Evolutionary conservation across 2,888 invertebrate genomes (phyloP), one percentile per base, ranked within the genome.

Genomic region (Parnassius orleans): DNA sequence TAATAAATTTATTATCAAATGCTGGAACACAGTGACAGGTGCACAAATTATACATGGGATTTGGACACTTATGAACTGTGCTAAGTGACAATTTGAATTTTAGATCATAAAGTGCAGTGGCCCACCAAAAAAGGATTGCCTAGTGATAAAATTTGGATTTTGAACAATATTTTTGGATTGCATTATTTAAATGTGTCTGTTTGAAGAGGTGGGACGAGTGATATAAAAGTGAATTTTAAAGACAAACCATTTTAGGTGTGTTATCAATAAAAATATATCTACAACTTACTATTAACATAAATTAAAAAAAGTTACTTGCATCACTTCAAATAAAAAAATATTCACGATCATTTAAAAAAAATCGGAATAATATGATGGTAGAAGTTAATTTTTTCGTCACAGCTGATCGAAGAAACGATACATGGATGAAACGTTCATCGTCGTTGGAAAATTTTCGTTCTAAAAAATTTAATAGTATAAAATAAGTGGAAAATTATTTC

Each of bases 1-100:
- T 78, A 68, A 70, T 83, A 91, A 89, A 81, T 83, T 88, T 90
- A 87, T 92, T 90, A 89, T 92, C 93, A 92, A 93, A 93, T 93
- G 93, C 92, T 94, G 93, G 94, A 94, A 92, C 93, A 93, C 93
- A 94, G 94, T 93, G 94, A 93, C 92, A 93, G 93, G 92, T 92
- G 92, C 84, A 76, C 81, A 80, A 77, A 79, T 78, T 74, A 70
- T 70, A 74, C 80, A 78, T 80, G 86, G 90, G 88, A 90, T 90
- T 87, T 87, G 87, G 87, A 88, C 87, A 76, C 80, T 73, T 80
- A 79, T 83, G 78, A 81, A 78, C 81, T 81, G 90, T 88, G 87
- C 76, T 74, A 76, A 84, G 88, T 87, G 87, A 87, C 81, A 78
- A 77, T 82, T 81, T 75, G 76, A 80, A 81, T 81, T 87, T 79